A percentile compares a stretch with the other conserved stretches of the same genome.
phyloP scores from a whole-genome alignment of 2,888 invertebrate species.

The Chaitophorus viminalis region DNA sequence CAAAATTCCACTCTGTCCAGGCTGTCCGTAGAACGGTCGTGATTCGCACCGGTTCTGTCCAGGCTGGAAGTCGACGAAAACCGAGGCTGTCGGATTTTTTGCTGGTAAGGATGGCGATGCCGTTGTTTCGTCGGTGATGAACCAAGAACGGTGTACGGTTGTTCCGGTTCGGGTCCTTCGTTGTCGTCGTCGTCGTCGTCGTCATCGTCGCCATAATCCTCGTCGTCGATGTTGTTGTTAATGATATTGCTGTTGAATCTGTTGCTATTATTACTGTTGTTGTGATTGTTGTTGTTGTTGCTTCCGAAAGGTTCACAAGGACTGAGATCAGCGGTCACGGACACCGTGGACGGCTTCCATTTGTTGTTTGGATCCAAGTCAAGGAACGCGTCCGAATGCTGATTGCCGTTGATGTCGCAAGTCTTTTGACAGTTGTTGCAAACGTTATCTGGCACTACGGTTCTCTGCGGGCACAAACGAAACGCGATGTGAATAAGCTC shows the following conservation, averaged over 20 bases:
- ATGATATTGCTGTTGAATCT: neutral
- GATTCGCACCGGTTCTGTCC: slow-evolving; percentile 21
- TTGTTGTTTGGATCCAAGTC: slow-evolving; percentile 33
- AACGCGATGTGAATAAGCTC: slow-evolving; percentile 66
- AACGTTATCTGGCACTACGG: slow-evolving; percentile 76
- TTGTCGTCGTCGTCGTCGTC: neutral
- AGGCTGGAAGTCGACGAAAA: slow-evolving; percentile 16
- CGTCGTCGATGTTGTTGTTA: neutral
- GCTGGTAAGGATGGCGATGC: neutral
- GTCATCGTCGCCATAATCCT: neutral
- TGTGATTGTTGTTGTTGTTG: neutral
- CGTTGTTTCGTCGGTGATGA: neutral
- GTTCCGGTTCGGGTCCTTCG: neutral
- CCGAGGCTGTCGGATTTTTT: neutral
- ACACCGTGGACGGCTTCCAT: slow-evolving; percentile 33
- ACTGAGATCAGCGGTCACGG: slow-evolving; percentile 8
- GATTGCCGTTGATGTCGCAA: slow-evolving; percentile 55
- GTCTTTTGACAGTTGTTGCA: slow-evolving; percentile 68
- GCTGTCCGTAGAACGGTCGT: slow-evolving; percentile 41
- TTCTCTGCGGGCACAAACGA: slow-evolving; percentile 88
- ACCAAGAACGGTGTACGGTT: slow-evolving; percentile 7
- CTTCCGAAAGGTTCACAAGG: slow-evolving; percentile 27
- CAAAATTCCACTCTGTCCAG: slow-evolving; percentile 49
- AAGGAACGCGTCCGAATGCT: slow-evolving; percentile 24
- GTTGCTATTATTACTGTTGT: neutral